These are phyloP conservation scores for Pachycephala philippinensis DNA, from an alignment of 2,113 vertebrate species.

Conservation along the genomic window DNA sequence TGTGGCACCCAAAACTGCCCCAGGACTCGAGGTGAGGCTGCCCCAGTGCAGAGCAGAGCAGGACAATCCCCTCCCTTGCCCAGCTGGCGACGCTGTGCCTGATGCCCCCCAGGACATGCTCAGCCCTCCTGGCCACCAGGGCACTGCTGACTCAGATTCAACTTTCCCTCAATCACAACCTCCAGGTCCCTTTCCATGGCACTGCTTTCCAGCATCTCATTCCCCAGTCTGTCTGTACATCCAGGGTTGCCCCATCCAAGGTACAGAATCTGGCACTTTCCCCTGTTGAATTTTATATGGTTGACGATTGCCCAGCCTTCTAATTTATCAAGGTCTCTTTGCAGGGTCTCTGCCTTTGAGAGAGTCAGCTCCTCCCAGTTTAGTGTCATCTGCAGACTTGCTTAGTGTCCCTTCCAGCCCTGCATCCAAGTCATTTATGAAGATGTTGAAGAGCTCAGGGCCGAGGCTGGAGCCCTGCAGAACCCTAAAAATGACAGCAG, in stretches of 20 bases:
- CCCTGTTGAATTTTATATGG: accelerated
- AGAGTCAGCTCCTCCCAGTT: not conserved
- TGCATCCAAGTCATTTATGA: not conserved
- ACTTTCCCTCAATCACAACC: accelerated
- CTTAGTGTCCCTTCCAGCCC: not conserved
- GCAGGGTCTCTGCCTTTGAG: not conserved
- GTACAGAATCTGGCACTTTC: not conserved
- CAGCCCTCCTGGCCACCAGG: not conserved
- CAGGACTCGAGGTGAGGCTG: accelerated
- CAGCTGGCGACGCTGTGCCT: not conserved
- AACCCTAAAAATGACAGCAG: not conserved
- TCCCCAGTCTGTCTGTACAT: not conserved
- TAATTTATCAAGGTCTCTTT: not conserved
- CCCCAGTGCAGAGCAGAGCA: not conserved
- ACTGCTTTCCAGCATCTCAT: accelerated
- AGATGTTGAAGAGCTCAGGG: not conserved
- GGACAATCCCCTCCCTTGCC: not conserved
- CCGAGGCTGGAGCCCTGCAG: not conserved
- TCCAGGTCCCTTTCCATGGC: not conserved
- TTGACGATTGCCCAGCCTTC: not conserved
- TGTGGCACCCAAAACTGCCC: not conserved
- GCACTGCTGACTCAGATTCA: not conserved
- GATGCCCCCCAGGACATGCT: not conserved
- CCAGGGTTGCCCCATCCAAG: accelerated
- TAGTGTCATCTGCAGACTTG: not conserved